Evolutionary conservation across 2,113 vertebrate species (phyloP).

Genomic region (Festucalex cinctus): DNA sequence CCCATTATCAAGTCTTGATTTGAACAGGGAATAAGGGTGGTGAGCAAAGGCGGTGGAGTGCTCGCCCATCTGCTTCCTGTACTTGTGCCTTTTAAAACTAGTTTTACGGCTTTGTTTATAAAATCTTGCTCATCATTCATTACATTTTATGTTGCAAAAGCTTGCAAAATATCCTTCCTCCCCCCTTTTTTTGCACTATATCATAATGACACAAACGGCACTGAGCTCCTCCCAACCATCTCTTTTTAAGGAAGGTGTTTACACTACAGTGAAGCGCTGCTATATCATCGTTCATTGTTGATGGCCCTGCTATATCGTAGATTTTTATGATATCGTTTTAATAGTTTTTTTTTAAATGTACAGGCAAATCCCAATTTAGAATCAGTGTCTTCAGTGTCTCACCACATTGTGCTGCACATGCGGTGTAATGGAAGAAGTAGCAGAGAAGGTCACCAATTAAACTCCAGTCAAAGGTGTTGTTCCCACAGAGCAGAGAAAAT

Average conservation of each 20-base stretch:
- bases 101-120: conserved; percentile 14
- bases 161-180: conserved; percentile 12
- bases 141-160: conserved; percentile 36
- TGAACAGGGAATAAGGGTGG: conserved; percentile 51
- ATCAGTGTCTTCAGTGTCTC: too few species aligned
- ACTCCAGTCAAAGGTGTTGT: too few species aligned
- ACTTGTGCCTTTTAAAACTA: not conserved
- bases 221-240: conserved; percentile 2
- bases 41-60: conserved; percentile 18
- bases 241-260: not conserved
- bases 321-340: too few species aligned
- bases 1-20: conserved; percentile 52
- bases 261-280: not conserved
- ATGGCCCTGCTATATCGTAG: not conserved
- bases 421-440: too few species aligned
- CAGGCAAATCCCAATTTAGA: too few species aligned
- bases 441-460: too few species aligned
- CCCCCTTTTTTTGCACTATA: not conserved
- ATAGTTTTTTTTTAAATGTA: too few species aligned
- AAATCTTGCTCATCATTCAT: conserved; percentile 31
- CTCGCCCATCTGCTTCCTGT: conserved; percentile 23
- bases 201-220: conserved; percentile 18
- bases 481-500: too few species aligned
- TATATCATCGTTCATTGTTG: not conserved
- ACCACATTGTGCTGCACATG: too few species aligned